Evolutionary conservation across 1,140 invertebrate genomes (phyloP), one percentile per base, ranked within the genome.

Genomic region (Zaprionus ghesquierei): DNA sequence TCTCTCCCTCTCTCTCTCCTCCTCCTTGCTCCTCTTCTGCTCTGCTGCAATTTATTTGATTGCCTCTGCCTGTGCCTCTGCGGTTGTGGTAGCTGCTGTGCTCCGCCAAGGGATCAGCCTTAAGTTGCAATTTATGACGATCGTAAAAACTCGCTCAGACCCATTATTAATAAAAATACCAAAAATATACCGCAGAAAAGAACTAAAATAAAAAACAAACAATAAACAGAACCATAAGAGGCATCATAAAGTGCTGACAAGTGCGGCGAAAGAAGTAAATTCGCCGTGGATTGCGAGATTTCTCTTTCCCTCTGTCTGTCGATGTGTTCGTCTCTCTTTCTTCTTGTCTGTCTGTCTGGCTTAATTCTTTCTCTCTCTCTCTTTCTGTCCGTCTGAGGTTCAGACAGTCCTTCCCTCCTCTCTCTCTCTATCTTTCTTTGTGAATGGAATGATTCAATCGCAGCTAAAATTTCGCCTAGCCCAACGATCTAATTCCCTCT

Each of bases 41-140:
- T 60, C 33, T 54, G 61, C 13, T 62, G 84, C 80, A 89, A 89
- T 89, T 89, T 89, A 89, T 89, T 89, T 89, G 85, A 89, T 89
- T 89, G 84, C 77, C 79, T 84, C 71, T 9, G 27, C 27, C 27
- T n/a, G n/a, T n/a, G 35, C 35, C n/a, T 15, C n/a, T 12, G 10
- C 15, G 3, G 35, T 41, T 15, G 35, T 5, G 35, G 2, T 35
- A 1, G 15, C 18, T 46, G 20, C 15, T 12, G 41, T n/a, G 18
- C 49, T 35, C 15, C 62, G 35, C 13, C 12, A 25, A 33, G 69
- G 64, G 61, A 73, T 65, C 84, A 62, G 63, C 79, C 69, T 77
- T 82, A 87, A 87, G 76, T 79, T 69, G 77, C 76, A 89, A 89
- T 89, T 89, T 89, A 89, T 89, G 84, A 74, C 71, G 75, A 71